These are phyloP conservation scores for Gerosis bhagava DNA, from an alignment of 2,888 invertebrate species.

Conservation along the genomic window DNA sequence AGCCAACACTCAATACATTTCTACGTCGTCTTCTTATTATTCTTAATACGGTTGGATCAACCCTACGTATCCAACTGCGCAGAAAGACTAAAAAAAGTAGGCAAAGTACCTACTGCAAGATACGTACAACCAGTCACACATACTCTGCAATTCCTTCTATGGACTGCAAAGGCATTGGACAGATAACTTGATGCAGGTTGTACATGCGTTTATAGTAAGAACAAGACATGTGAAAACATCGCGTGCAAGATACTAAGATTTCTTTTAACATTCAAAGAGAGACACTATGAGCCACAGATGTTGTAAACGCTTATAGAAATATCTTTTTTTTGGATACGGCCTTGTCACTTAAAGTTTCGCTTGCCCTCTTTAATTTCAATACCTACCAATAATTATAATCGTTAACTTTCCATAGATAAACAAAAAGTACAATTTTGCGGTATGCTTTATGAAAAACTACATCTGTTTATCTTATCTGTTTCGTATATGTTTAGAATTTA, in stretches of 20 bases:
- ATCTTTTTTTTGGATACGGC: conserved; percentile 39
- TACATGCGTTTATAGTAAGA: conserved; percentile 43
- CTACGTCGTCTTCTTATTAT: too few species aligned
- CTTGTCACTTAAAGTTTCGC: conserved; percentile 28
- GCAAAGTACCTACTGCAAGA: background rate
- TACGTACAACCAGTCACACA: background rate
- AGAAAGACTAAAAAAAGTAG: conserved; percentile 8
- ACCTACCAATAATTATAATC: too few species aligned
- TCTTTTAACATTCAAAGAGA: conserved; percentile 75
- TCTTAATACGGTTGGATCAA: too few species aligned
- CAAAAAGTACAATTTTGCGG: too few species aligned
- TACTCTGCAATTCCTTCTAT: background rate
- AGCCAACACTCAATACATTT: too few species aligned
- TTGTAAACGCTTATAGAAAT: conserved; percentile 36
- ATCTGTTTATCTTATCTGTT: too few species aligned
- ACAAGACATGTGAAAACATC: conserved; percentile 63
- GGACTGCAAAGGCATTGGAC: conserved; percentile 1
- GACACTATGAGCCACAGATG: conserved; percentile 42
- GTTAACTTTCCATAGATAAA: too few species aligned
- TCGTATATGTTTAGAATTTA: too few species aligned
- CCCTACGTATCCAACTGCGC: too few species aligned
- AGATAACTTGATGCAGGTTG: background rate
- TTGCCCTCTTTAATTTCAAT: conserved; percentile 5
- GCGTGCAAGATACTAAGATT: conserved; percentile 67
- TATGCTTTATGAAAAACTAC: too few species aligned